These are phyloP conservation scores for Sylvicola cinctus DNA, from an alignment of 2,888 invertebrate genomes.

Conservation along the genomic window DNA sequence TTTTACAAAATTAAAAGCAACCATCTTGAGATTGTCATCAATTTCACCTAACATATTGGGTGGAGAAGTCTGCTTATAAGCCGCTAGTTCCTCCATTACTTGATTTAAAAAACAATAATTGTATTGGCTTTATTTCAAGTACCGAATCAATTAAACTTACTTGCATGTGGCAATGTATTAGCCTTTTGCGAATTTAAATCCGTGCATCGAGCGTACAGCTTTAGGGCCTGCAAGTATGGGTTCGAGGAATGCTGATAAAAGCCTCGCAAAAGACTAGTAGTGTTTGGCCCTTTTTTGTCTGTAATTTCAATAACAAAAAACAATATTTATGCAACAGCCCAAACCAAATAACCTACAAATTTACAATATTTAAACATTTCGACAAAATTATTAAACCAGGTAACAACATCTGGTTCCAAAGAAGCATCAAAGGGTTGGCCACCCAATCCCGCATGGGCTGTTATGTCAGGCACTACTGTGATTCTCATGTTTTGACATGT, in stretches of 20 bases:
- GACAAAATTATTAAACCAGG: slow-evolving; percentile 17
- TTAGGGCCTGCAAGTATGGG: slow-evolving; percentile 19
- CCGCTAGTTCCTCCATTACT: slow-evolving; percentile 38
- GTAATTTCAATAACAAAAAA: slow-evolving; percentile 3
- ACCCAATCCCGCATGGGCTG: slow-evolving; percentile 20
- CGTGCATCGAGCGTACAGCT: slow-evolving; percentile 22
- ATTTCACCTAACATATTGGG: slow-evolving; percentile 26
- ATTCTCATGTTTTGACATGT: slow-evolving; percentile 17
- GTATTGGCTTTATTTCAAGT: not conserved
- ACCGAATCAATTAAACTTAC: slow-evolving; percentile 9
- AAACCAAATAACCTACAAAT: slow-evolving; percentile 4
- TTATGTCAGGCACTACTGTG: slow-evolving; percentile 22
- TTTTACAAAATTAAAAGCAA: slow-evolving; percentile 49
- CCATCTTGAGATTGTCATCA: slow-evolving; percentile 37
- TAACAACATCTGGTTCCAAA: slow-evolving; percentile 13
- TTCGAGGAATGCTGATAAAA: slow-evolving; percentile 13
- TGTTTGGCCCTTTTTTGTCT: slow-evolving; percentile 18
- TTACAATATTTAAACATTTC: slow-evolving; percentile 18
- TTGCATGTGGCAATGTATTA: slow-evolving; percentile 17
- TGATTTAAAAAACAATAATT: slow-evolving; percentile 6
- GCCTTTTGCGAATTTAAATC: slow-evolving; percentile 22
- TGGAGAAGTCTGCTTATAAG: slow-evolving; percentile 25
- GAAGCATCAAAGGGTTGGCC: slow-evolving; percentile 18
- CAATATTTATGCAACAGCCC: not conserved
- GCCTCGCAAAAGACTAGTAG: too few species aligned